Conservation (phyloP, 2,797 vertebrate genomes). For the Chromobotia macracanthus region DNA sequence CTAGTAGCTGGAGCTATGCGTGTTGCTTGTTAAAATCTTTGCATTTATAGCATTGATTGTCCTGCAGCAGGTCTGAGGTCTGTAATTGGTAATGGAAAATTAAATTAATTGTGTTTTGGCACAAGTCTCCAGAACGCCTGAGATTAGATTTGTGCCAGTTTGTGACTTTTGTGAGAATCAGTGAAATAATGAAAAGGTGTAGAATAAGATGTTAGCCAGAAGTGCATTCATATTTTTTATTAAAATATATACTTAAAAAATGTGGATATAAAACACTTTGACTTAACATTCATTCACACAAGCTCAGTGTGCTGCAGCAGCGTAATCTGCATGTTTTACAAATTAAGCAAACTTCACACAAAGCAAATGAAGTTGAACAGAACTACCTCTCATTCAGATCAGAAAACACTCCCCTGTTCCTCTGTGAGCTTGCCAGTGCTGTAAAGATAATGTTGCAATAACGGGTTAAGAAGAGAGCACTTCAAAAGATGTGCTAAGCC, state of each 20-base stretch:
- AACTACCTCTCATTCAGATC: constrained; percentile 28
- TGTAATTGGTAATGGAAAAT: no score
- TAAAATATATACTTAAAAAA: constrained; percentile 89
- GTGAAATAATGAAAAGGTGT: neutral
- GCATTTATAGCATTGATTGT: no score
- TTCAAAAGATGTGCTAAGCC: constrained; percentile 19
- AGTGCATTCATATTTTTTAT: constrained; percentile 70
- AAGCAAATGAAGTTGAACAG: constrained; percentile 45
- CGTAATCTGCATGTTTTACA: constrained; percentile 56
- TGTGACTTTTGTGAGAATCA: neutral
- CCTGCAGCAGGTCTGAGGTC: no score
- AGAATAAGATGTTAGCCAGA: neutral
- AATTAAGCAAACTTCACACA: constrained; percentile 47
- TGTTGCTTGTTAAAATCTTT: no score
- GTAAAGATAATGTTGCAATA: constrained; percentile 20
- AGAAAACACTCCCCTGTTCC: constrained; percentile 29
- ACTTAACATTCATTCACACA: constrained; percentile 60
- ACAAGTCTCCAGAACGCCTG: no score
- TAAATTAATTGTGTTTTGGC: no score
- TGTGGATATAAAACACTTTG: constrained; percentile 88
- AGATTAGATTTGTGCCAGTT: neutral
- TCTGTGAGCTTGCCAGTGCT: constrained; percentile 27
- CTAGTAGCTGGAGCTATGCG: neutral
- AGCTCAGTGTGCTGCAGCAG: constrained; percentile 46
- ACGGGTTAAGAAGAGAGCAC: constrained; percentile 24